Evolutionary conservation across 2,113 vertebrate genomes (phyloP).

Genomic region (Diphyllodes magnificus): DNA sequence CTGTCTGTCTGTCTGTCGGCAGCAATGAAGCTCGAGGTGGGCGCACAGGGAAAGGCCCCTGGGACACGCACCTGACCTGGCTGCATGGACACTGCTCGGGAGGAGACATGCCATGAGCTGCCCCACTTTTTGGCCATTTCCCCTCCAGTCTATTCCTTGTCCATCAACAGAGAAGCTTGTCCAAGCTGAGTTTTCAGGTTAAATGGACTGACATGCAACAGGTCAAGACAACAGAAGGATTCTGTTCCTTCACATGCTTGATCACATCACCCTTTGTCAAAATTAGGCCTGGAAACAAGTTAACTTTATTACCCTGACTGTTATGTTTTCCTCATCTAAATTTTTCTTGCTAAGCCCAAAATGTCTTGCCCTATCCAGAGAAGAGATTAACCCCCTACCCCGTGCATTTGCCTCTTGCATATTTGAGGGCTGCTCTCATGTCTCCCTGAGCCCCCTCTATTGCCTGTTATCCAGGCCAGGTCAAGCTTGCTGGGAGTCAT

Average conservation of each 20-base stretch:
- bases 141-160: background rate
- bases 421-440: background rate
- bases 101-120: background rate
- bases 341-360: background rate
- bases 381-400: background rate
- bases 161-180: background rate
- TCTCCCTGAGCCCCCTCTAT: background rate
- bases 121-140: background rate
- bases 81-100: fast-evolving
- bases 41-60: fast-evolving
- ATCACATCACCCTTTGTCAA: background rate
- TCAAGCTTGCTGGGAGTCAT: background rate
- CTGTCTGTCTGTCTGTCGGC: fast-evolving
- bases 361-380: background rate
- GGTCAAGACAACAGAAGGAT: background rate
- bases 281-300: background rate
- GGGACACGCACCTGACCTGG: background rate
- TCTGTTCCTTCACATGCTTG: background rate
- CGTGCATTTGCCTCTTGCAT: background rate
- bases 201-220: background rate
- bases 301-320: background rate
- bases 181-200: background rate
- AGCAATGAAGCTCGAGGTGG: background rate
- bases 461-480: background rate
- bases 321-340: background rate